Evolutionary conservation across 1,140 invertebrate genomes (phyloP), one percentile per base, ranked within the genome.

Genomic region (Nasonia giraulti): DNA sequence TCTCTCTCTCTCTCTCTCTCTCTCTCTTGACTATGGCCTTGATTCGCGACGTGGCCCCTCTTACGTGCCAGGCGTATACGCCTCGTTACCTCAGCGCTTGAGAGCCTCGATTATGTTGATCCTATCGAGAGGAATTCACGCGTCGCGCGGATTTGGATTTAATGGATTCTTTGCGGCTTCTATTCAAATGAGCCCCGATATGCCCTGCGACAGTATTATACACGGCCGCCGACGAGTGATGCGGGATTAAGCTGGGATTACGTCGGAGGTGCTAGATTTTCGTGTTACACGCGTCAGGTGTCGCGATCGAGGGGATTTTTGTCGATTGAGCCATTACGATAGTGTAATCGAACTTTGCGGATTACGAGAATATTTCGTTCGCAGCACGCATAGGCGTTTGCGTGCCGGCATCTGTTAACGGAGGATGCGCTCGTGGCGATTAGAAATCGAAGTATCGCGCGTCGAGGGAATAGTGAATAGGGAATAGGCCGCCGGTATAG

Each of bases 371-470:
- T 8, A 40, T 7, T 40, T 40, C 27, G 33, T 37, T 37, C 33
- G 33, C 27, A 27, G 40, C 10, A 44, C 0, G 11, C 6, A 44
- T 8, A 8, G 1, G 1, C 37, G 69, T 44, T 14, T 33, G 82
- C 82, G 82, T 71, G 62, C 40, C 55, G 40, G 40, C 55, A 78
- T 83, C 62, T 37, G 82, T 83, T 78, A 78, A 62, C 69, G 31
- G 40, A 77, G 31, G 74, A 77, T 7, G 27, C 33, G 20, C 74
- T 27, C 10, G 23, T 14, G 8, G 44, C 44, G 50, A 84, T 84
- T 37, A 47, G 83, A 80, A 80, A 75, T 80, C 71, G 78, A 79
- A 83, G 71, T 20, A 68, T 33, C 76, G 47, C 47, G 23, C 75
- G 37, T 8, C 31, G 69, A 23, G 20, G 33, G 66, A 84, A 73